A percentile compares a stretch with the other conserved stretches of the same genome.
These are phyloP conservation scores for Ceratoteleas bidentatus DNA, from an alignment of 1,140 invertebrate genomes.

Conservation along the genomic window DNA sequence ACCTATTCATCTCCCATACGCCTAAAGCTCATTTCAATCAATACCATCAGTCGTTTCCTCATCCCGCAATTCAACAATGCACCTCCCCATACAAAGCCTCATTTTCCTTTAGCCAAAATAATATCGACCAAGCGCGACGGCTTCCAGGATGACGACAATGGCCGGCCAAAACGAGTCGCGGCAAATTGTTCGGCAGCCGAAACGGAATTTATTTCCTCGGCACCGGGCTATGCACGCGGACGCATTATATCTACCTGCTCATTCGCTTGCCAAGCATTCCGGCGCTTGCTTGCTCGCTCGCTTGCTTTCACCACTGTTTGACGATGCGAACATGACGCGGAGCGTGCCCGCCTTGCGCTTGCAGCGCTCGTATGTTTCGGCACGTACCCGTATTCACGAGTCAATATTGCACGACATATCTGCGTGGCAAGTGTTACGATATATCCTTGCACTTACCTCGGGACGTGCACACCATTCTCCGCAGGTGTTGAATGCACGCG, in stretches of 20 bases:
- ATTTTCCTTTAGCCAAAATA: too few species aligned
- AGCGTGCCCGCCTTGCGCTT: slow-evolving; percentile 63
- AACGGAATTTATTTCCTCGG: slow-evolving; percentile 38
- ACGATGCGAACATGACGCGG: slow-evolving; percentile 64
- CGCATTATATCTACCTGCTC: slow-evolving; percentile 48
- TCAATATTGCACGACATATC: slow-evolving; percentile 67
- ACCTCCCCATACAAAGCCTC: too few species aligned
- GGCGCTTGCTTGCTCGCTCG: slow-evolving; percentile 52
- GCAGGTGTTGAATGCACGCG: slow-evolving; percentile 57
- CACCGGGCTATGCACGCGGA: slow-evolving; percentile 1
- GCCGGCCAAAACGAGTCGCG: neutral
- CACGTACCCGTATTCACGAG: slow-evolving; percentile 64
- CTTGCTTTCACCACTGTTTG: slow-evolving; percentile 67
- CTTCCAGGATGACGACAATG: too few species aligned
- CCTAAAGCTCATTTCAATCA: too few species aligned
- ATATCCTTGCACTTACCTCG: slow-evolving; percentile 56
- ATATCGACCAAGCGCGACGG: too few species aligned
- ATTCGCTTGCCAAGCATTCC: slow-evolving; percentile 58
- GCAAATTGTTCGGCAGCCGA: slow-evolving; percentile 19
- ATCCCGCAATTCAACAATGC: too few species aligned
- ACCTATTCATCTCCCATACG: too few species aligned
- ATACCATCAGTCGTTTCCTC: too few species aligned
- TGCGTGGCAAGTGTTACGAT: slow-evolving; percentile 63
- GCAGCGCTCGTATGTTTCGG: slow-evolving; percentile 64
- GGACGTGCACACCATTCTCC: slow-evolving; percentile 48